Conservation (phyloP, 2,113 vertebrate species). For the Thalassarche chlororhynchos region DNA sequence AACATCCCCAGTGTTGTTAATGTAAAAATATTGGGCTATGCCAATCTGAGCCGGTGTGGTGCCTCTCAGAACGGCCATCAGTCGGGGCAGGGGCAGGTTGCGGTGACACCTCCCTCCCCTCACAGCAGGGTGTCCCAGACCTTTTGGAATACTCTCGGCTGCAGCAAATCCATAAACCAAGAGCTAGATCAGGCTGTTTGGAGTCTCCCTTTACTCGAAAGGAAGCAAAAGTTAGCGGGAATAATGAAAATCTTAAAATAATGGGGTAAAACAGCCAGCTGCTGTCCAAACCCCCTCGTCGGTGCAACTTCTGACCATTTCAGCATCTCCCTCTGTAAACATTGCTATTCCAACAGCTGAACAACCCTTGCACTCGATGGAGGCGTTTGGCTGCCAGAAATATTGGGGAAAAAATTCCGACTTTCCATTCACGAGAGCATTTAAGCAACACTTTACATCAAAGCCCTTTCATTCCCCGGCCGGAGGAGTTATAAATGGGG, state of each 20-base stretch:
- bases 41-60: rapidly evolving
- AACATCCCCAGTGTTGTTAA: background rate
- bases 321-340: background rate
- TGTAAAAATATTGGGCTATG: background rate
- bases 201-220: background rate
- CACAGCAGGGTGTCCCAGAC: no score
- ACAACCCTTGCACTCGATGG: background rate
- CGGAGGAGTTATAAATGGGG: constrained; percentile 45
- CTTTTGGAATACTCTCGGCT: background rate
- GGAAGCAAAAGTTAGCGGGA: rapidly evolving
- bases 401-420: background rate
- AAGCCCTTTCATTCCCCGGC: background rate
- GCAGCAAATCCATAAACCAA: background rate
- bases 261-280: background rate
- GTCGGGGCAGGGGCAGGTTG: no score
- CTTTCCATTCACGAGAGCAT: background rate
- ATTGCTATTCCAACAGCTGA: background rate
- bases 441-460: constrained; percentile 26
- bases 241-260: background rate
- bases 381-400: background rate
- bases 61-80: background rate
- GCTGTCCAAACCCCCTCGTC: background rate
- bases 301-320: background rate
- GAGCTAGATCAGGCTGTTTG: background rate
- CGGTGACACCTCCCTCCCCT: background rate